Evolutionary conservation across 23 tunicate genomes (phyloP), one percentile per base, ranked within the genome.

Genomic region (Styela plicata): DNA sequence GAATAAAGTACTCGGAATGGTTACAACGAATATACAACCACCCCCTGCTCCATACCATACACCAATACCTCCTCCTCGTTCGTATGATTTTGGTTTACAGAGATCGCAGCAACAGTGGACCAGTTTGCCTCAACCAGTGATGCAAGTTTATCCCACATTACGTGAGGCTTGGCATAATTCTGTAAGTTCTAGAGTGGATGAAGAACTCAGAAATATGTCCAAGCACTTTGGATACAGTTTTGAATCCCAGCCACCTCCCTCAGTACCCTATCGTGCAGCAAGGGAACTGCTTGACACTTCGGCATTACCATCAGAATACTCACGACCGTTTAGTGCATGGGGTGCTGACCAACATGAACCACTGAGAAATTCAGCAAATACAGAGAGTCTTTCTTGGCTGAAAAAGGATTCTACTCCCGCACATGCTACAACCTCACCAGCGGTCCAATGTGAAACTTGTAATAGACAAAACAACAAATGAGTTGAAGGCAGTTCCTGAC

Each of bases 401-500:
- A 44, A 44, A 44, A 44, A 44, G 7, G 7, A 7, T 44, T 44
- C 57, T 13, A 44, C 57, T 52, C 17, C 36, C 33, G 22, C 23
- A 30, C 63, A 61, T 16, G 52, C 3, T 66, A 3, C 31, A 66
- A 71, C 44, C 16, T 87, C 91, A 24, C 88, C 88, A 23, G 32
- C 79, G 66, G 74, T 44, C 57, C 10, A 44, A 70, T 74, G 89
- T 91, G 23, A 70, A 70, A 63, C 64, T 91, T 52, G 90, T 86
- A 25, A 63, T 91, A 7, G 89, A 91, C 64, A 78, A 77, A 2
- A 62, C 78, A 19, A 90, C 96, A 65, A 91, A 82, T 83, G 82
- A 91, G 79, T 52, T 91, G 78, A 74, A 74, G 69, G 80, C 84
- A 31, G 83, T 91, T 19, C 81, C 81, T 37, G 81, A 76, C 17